These are phyloP conservation scores for Lophius piscatorius DNA, from an alignment of 2,113 vertebrate species.

Conservation along the genomic window DNA sequence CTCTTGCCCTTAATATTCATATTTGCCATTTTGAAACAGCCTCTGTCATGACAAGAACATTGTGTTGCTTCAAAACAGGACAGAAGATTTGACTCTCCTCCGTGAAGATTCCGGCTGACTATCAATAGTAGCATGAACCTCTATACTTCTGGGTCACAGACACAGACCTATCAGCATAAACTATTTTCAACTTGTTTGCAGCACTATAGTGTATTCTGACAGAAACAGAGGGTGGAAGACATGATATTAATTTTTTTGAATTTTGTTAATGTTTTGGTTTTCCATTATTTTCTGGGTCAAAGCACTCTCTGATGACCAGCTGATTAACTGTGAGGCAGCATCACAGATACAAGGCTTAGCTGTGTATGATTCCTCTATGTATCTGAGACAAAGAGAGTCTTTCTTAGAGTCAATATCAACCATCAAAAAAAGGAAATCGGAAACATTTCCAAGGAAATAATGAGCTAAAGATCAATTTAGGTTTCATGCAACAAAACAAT, in stretches of 20 bases:
- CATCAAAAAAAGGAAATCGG: conserved; percentile 1
- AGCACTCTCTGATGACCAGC: conserved; percentile 57
- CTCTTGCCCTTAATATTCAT: conserved; percentile 20
- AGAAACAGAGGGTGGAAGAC: neutral
- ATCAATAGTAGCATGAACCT: conserved; percentile 26
- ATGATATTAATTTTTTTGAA: neutral
- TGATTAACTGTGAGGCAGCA: conserved; percentile 49
- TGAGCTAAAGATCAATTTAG: neutral
- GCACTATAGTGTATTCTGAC: conserved; percentile 1
- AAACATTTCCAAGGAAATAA: neutral
- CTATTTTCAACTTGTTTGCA: conserved; percentile 18
- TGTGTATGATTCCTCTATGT: conserved; percentile 40
- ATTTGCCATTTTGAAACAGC: neutral
- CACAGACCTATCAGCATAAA: conserved; percentile 22
- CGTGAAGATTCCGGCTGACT: conserved; percentile 11
- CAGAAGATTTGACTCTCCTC: neutral
- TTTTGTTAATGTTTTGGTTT: neutral
- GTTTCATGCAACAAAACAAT: too few species aligned
- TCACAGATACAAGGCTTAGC: conserved; percentile 44
- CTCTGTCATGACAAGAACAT: neutral
- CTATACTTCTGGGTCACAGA: conserved; percentile 44
- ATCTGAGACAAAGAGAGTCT: conserved; percentile 56
- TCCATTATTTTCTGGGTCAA: conserved; percentile 16
- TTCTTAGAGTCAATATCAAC: conserved; percentile 8
- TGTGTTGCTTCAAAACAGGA: conserved; percentile 3